Evolutionary conservation across 2,888 invertebrate genomes (phyloP).

Genomic region (Sinopyrophorus schimmeli): DNA sequence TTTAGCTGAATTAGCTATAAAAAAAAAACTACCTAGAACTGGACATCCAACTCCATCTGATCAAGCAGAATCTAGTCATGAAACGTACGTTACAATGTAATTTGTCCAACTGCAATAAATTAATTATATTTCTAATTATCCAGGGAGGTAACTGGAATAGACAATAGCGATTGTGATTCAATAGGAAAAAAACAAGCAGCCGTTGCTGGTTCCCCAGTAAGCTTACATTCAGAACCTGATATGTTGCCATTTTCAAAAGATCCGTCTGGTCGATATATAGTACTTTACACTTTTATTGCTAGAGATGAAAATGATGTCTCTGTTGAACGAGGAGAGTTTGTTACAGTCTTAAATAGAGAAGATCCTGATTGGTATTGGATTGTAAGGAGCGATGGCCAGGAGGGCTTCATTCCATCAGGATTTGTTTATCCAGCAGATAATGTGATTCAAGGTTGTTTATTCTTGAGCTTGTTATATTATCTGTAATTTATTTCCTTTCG

Average conservation of each 20-base stretch:
- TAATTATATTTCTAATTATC: constrained; percentile 10
- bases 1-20: constrained; percentile 77
- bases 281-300: constrained; percentile 90
- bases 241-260: constrained; percentile 76
- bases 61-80: constrained; percentile 62
- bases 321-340: constrained; percentile 91
- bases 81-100: constrained; percentile 53
- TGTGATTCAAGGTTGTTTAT: constrained; percentile 64
- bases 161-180: constrained; percentile 65
- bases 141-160: constrained; percentile 54
- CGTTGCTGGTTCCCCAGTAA: constrained; percentile 56
- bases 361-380: constrained; percentile 99
- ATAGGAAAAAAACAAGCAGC: constrained; percentile 61
- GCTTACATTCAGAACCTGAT: constrained; percentile 61
- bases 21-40: constrained; percentile 84
- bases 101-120: background rate
- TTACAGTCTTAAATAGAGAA: constrained; percentile 93
- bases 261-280: constrained; percentile 88
- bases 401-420: constrained; percentile 93
- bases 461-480: background rate
- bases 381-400: constrained; percentile 86
- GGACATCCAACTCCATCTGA: constrained; percentile 59
- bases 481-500: background rate
- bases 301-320: constrained; percentile 93
- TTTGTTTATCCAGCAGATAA: constrained; percentile 90